Evolutionary conservation across 1,140 invertebrate species (phyloP).

Genomic region (Sminthurides bifidus): DNA sequence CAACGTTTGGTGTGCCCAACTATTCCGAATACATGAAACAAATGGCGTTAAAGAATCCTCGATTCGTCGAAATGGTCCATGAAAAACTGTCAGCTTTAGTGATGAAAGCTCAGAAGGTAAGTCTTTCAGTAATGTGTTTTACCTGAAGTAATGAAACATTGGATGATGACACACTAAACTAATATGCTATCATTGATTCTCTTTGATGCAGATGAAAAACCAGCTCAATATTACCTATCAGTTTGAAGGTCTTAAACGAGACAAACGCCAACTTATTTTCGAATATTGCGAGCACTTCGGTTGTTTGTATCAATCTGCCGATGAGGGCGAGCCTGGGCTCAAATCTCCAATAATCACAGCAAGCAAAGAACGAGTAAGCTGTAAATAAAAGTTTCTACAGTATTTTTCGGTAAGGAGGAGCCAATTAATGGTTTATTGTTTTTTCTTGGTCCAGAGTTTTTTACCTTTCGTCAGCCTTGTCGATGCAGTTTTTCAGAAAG

Average conservation of each 20-base stretch:
- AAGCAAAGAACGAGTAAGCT: slow-evolving; percentile 55
- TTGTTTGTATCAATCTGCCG: slow-evolving; percentile 81
- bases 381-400: background rate
- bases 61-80: slow-evolving; percentile 71
- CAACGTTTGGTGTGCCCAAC: slow-evolving; percentile 36
- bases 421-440: slow-evolving; percentile 1
- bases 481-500: slow-evolving; percentile 47
- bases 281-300: slow-evolving; percentile 91
- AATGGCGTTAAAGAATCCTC: slow-evolving; percentile 67
- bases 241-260: slow-evolving; percentile 83
- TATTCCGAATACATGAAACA: slow-evolving; percentile 80
- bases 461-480: slow-evolving; percentile 65
- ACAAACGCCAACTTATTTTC: slow-evolving; percentile 79
- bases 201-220: slow-evolving; percentile 2
- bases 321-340: slow-evolving; percentile 84
- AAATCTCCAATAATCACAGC: slow-evolving; percentile 83
- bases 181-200: slow-evolving; percentile 4
- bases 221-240: slow-evolving; percentile 45
- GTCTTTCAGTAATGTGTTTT: slow-evolving; percentile 8
- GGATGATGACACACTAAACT: no score
- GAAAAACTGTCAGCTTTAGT: slow-evolving; percentile 74
- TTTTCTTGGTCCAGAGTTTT: slow-evolving; percentile 20
- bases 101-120: slow-evolving; percentile 69
- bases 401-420: background rate
- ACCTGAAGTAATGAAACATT: background rate